phyloP scores from a whole-genome alignment of 1,140 invertebrate species.

The Whitmania pigra region DNA sequence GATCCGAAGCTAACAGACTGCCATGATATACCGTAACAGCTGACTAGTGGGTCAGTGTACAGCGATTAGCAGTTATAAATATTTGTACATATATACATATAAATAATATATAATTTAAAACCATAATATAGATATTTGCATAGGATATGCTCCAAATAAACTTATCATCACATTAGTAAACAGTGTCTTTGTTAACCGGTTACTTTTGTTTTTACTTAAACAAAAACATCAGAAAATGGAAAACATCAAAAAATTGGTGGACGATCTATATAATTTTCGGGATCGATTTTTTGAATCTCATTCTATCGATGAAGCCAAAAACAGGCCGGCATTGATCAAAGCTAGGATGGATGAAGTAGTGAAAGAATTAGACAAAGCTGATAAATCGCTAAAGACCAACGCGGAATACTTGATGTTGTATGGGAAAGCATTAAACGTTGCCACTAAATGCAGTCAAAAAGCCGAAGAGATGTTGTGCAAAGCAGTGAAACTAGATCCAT shows the following conservation, averaged over 20 bases:
- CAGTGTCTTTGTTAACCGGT: no score
- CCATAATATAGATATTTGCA: no score
- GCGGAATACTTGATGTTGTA: conserved; percentile 61
- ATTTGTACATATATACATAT: no score
- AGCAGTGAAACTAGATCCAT: conserved; percentile 71
- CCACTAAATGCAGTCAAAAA: conserved; percentile 53
- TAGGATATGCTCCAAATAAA: no score
- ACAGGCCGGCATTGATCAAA: conserved; percentile 55
- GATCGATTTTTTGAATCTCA: conserved; percentile 67
- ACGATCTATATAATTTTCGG: conserved; percentile 55
- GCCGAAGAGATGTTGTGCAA: conserved; percentile 63
- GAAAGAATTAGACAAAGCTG: conserved; percentile 2
- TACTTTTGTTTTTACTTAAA: no score
- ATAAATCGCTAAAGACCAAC: conserved; percentile 41
- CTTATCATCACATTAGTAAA: no score
- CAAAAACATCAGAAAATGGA: conserved; percentile 1
- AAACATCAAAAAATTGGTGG: conserved; percentile 51
- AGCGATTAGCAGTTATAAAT: no score
- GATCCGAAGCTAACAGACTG: no score
- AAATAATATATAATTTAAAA: no score
- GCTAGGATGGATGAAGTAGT: conserved; percentile 47
- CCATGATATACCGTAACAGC: no score
- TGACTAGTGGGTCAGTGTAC: no score
- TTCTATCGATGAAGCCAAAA: conserved; percentile 53
- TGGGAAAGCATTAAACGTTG: conserved; percentile 63